Evolutionary conservation across 2,797 vertebrate species (phyloP).

Genomic region (Pangasius larnaudii): DNA sequence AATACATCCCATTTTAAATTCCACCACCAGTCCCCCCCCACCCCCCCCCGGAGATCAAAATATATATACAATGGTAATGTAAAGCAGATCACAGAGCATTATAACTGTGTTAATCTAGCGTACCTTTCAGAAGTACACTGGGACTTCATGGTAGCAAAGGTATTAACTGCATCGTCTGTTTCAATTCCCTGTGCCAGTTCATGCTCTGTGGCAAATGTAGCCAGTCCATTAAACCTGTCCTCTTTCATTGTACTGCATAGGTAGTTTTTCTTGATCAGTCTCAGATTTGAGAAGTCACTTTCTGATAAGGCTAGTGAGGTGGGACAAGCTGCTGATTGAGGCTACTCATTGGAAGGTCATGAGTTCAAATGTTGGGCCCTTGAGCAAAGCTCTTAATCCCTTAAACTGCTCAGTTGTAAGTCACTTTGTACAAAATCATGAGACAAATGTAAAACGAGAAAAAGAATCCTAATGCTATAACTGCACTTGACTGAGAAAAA

Average conservation of each 20-base stretch:
- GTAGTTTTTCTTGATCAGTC: background rate
- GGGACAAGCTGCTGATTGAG: background rate
- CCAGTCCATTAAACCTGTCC: slow-evolving; percentile 1
- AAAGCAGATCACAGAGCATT: background rate
- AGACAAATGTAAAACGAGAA: background rate
- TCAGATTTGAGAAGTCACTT: slow-evolving; percentile 5
- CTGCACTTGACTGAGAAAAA: background rate
- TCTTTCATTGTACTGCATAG: background rate
- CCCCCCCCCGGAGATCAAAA: background rate
- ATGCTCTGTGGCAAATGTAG: slow-evolving; percentile 1
- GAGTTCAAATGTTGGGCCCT: background rate
- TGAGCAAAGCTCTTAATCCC: background rate
- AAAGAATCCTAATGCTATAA: background rate
- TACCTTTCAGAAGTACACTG: background rate
- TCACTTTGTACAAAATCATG: background rate
- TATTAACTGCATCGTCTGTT: background rate
- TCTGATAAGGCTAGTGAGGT: background rate
- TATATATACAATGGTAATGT: background rate
- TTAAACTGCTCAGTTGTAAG: background rate
- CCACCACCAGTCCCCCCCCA: background rate
- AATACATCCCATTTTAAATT: background rate
- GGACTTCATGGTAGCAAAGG: background rate
- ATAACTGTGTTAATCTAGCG: background rate
- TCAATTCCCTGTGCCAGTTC: background rate
- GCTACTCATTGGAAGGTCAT: background rate